Conservation (phyloP, 2,113 vertebrate genomes). For the Orycteropus afer region DNA sequence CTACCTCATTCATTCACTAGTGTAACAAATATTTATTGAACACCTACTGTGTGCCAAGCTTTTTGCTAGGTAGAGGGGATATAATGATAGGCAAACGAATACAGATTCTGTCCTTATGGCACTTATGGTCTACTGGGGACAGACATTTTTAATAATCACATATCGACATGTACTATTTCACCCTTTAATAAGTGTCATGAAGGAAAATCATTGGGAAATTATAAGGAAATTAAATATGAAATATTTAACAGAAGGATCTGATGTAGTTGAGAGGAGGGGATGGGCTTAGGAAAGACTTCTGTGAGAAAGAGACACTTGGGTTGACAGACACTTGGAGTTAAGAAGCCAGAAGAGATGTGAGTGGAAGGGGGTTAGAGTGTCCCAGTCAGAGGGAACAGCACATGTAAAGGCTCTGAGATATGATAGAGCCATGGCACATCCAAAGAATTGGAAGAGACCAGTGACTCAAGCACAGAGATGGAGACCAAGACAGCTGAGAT, state of each 20-base stretch:
- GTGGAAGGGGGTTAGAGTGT: neutral
- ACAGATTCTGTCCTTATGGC: neutral
- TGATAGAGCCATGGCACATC: neutral
- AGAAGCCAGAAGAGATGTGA: neutral
- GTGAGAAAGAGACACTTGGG: neutral
- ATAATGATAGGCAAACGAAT: neutral
- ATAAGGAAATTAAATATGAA: neutral
- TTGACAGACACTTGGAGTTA: neutral
- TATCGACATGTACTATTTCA: neutral
- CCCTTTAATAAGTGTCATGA: slow-evolving; percentile 12
- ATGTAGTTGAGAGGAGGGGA: neutral
- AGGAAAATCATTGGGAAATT: neutral
- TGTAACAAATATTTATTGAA: slow-evolving; percentile 33
- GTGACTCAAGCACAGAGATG: neutral
- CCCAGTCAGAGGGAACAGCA: neutral
- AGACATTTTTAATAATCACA: neutral
- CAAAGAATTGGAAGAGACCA: neutral
- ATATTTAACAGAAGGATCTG: neutral
- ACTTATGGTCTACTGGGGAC: neutral
- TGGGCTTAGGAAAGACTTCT: neutral
- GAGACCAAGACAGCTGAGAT: neutral
- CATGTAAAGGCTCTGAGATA: neutral
- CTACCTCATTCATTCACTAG: neutral
- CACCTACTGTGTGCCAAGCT: neutral
- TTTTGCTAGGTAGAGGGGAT: neutral